Evolutionary conservation across 2,113 vertebrate genomes (phyloP).

Genomic region (Pygathrix nemaeus): DNA sequence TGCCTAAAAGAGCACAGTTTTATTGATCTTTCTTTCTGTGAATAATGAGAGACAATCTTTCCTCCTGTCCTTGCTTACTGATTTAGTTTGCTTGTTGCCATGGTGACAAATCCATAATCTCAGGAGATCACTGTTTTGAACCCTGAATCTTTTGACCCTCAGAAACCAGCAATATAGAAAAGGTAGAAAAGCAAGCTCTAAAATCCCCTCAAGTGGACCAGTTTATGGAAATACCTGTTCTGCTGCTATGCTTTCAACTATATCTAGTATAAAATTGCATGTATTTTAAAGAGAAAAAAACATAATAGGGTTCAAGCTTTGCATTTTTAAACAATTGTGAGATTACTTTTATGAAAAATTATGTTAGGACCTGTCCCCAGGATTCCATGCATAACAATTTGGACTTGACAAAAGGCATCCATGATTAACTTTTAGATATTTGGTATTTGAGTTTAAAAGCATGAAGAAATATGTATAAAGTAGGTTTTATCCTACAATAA

Average conservation of each 20-base stretch:
- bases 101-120: slow-evolving; percentile 64
- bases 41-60: slow-evolving; percentile 58
- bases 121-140: slow-evolving; percentile 46
- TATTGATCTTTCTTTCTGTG: neutral
- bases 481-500: neutral
- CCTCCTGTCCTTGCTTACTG: slow-evolving; percentile 17
- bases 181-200: slow-evolving; percentile 53
- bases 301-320: slow-evolving; percentile 44
- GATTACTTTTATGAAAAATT: slow-evolving; percentile 60
- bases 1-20: slow-evolving; percentile 53
- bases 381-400: slow-evolving; percentile 21
- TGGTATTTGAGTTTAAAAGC: slow-evolving; percentile 54
- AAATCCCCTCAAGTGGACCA: slow-evolving; percentile 47
- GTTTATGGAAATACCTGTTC: slow-evolving; percentile 59
- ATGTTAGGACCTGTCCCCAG: slow-evolving; percentile 2
- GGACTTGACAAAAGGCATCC: slow-evolving; percentile 47
- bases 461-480: slow-evolving; percentile 25
- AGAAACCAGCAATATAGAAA: slow-evolving; percentile 70
- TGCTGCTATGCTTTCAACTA: slow-evolving; percentile 7
- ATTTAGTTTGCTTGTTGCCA: slow-evolving; percentile 59
- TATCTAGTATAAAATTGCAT: slow-evolving; percentile 26
- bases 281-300: slow-evolving; percentile 60
- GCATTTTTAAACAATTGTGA: slow-evolving; percentile 54
- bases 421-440: slow-evolving; percentile 38
- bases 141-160: slow-evolving; percentile 63